These are phyloP conservation scores for Brenthis hecate DNA, from an alignment of 2,888 invertebrate species.

Conservation along the genomic window DNA sequence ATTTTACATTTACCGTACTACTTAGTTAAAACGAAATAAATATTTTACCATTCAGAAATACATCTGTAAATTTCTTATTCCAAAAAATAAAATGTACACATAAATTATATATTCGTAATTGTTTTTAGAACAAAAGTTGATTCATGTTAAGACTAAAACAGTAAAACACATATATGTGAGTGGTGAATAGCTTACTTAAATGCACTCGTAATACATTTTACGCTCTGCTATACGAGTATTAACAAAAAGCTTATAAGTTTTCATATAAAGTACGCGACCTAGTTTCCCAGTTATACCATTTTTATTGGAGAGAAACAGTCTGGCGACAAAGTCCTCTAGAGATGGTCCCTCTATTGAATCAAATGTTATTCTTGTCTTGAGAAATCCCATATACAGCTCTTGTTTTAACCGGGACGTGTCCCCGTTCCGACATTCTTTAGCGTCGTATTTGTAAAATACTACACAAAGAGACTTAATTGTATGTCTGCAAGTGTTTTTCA, in stretches of 20 bases:
- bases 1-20: too few species aligned
- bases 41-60: too few species aligned
- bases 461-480: background rate
- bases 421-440: constrained; percentile 13
- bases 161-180: constrained; percentile 5
- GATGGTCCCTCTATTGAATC: constrained; percentile 25
- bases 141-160: constrained; percentile 11
- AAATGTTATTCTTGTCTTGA: constrained; percentile 25
- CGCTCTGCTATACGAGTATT: constrained; percentile 13
- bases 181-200: constrained; percentile 13
- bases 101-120: background rate
- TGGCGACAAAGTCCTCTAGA: constrained; percentile 29
- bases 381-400: constrained; percentile 16
- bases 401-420: constrained; percentile 23
- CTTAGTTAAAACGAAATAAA: too few species aligned
- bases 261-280: constrained; percentile 27
- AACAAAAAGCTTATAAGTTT: constrained; percentile 27
- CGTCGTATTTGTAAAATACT: constrained; percentile 1
- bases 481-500: too few species aligned
- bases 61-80: too few species aligned
- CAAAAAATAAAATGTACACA: background rate
- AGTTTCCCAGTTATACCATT: constrained; percentile 25
- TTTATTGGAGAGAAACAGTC: constrained; percentile 28
- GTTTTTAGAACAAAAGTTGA: constrained; percentile 6
- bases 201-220: constrained; percentile 18